Evolutionary conservation across 2,888 invertebrate species (phyloP).

Genomic region (Ormyrus pomaceus): DNA sequence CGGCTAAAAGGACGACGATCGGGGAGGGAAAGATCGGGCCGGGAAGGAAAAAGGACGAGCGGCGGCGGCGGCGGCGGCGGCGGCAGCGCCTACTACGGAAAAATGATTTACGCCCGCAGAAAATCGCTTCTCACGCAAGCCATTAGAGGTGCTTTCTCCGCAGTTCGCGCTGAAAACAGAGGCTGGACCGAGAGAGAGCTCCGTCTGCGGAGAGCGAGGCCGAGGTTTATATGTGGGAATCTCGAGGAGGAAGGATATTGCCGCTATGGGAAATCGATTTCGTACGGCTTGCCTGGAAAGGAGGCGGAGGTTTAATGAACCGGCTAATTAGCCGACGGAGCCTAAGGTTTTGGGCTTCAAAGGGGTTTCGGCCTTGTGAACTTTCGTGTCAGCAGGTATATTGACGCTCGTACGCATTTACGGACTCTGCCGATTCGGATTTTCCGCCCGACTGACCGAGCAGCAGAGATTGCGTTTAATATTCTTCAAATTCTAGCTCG

Average conservation of each 20-base stretch:
- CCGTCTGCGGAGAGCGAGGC: background rate
- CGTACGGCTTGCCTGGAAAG: background rate
- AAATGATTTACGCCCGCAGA: conserved; percentile 45
- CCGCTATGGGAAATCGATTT: conserved; percentile 13
- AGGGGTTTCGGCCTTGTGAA: too few species aligned
- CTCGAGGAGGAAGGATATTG: too few species aligned
- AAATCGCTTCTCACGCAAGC: conserved; percentile 47
- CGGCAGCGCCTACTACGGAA: conserved; percentile 7
- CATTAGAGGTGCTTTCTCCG: conserved; percentile 4
- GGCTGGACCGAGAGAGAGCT: too few species aligned
- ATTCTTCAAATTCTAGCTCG: too few species aligned
- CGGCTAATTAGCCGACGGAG: too few species aligned
- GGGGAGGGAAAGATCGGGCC: background rate
- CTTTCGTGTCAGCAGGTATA: too few species aligned
- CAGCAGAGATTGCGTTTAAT: too few species aligned
- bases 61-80: background rate
- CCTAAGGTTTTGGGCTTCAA: too few species aligned
- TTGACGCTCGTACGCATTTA: background rate
- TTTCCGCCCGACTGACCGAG: too few species aligned
- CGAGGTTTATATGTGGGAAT: background rate
- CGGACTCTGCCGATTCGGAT: background rate
- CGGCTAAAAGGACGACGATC: conserved; percentile 35
- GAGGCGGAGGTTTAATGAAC: too few species aligned
- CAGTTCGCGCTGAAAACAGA: background rate
- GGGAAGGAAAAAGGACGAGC: conserved; percentile 24